phyloP scores from a whole-genome alignment of 1,140 invertebrate genomes.

The Sinella curviseta region DNA sequence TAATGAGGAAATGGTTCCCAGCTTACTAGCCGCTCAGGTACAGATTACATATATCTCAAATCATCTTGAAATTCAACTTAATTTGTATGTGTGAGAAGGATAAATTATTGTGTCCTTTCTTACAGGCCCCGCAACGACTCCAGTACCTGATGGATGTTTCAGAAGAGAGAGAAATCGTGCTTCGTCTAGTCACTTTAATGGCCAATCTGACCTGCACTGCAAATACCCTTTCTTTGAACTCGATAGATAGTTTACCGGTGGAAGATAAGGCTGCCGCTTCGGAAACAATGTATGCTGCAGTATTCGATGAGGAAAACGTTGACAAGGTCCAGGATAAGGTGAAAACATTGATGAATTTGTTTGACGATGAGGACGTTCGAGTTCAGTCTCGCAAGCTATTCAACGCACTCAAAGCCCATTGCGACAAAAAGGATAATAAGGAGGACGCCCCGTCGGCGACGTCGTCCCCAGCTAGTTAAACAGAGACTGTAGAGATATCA shows the following conservation, averaged over 20 bases:
- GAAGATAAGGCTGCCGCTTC: conserved; percentile 62
- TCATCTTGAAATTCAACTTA: neutral
- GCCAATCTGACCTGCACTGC: conserved; percentile 60
- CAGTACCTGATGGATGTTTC: conserved; percentile 57
- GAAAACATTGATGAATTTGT: conserved; percentile 57
- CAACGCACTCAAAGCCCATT: conserved; percentile 42
- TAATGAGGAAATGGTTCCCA: conserved; percentile 64
- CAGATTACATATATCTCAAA: too few relatives aligned
- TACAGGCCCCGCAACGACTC: conserved; percentile 59
- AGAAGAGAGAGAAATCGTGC: conserved; percentile 58
- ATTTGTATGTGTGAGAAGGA: neutral
- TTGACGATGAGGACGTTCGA: conserved; percentile 59
- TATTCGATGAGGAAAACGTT: conserved; percentile 57
- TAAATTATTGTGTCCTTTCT: neutral
- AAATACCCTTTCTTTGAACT: conserved; percentile 55
- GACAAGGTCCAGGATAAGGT: conserved; percentile 58
- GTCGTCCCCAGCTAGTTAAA: too few relatives aligned
- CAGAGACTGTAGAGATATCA: too few relatives aligned
- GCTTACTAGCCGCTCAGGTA: conserved; percentile 66
- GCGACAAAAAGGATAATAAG: too few relatives aligned
- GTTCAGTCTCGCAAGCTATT: conserved; percentile 55
- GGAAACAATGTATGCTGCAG: conserved; percentile 61
- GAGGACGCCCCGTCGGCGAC: too few relatives aligned
- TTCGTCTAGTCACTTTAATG: conserved; percentile 61
- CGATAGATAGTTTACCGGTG: conserved; percentile 58